These are phyloP conservation scores for Neolamprologus sp. DNA, from an alignment of 2,113 vertebrate genomes.

Conservation along the genomic window DNA sequence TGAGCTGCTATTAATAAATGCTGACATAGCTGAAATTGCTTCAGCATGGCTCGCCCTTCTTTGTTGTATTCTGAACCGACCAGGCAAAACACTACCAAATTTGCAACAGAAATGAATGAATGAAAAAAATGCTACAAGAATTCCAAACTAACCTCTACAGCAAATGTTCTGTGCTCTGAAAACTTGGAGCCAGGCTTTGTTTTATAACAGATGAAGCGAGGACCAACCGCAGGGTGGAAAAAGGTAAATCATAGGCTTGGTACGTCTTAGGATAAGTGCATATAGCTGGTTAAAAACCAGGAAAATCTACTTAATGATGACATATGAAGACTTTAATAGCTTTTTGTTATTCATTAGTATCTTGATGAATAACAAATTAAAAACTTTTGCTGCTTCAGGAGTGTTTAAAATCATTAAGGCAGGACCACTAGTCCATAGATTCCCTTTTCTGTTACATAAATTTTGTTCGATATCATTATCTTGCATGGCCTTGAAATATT, in stretches of 20 bases:
- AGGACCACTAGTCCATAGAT: background rate
- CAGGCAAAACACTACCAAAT: background rate
- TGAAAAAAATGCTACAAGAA: background rate
- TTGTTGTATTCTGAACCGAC: background rate
- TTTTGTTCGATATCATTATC: conserved; percentile 17
- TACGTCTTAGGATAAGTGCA: background rate
- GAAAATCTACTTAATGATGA: background rate
- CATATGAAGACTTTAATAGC: background rate
- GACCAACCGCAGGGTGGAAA: background rate
- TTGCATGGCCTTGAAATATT: background rate
- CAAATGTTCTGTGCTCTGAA: background rate
- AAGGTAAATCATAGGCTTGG: background rate
- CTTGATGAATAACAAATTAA: background rate
- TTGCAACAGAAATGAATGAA: background rate
- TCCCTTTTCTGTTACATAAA: background rate
- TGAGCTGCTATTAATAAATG: background rate
- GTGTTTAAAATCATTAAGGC: background rate
- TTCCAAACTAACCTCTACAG: background rate
- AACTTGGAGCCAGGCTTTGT: background rate
- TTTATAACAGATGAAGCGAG: background rate
- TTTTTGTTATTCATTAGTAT: background rate
- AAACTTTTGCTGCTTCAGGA: background rate
- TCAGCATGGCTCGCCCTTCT: background rate
- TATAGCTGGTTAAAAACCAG: background rate
- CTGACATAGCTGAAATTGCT: background rate